These are phyloP conservation scores for Amphiprion ocellaris DNA, from an alignment of 2,113 vertebrate species.

Conservation along the genomic window DNA sequence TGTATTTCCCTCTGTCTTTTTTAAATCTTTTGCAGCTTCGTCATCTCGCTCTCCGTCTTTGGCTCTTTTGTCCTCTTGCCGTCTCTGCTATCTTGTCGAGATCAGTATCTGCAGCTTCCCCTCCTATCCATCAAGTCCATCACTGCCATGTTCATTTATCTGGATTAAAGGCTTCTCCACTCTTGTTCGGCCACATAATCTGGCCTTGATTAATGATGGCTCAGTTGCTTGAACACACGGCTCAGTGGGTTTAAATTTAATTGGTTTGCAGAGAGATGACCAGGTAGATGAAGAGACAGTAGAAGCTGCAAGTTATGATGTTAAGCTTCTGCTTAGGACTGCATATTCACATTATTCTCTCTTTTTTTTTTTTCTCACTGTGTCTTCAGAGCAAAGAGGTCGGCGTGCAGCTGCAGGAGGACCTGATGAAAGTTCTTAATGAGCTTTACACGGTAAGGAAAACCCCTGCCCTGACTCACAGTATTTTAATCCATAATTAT, in stretches of 20 bases:
- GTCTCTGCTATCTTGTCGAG: constrained; percentile 16
- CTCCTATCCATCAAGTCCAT: constrained; percentile 54
- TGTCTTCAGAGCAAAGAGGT: constrained; percentile 96
- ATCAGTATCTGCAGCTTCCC: constrained; percentile 43
- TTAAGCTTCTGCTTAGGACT: constrained; percentile 1
- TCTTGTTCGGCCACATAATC: constrained; percentile 26
- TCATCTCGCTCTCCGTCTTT: constrained; percentile 24
- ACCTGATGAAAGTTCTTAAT: constrained; percentile 97
- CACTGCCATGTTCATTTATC: constrained; percentile 47
- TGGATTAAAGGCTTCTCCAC: constrained; percentile 28
- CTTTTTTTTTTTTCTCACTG: constrained; percentile 32
- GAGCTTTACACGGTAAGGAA: constrained; percentile 95
- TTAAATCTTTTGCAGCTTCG: constrained; percentile 8
- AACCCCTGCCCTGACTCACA: not conserved
- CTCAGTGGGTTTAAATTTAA: constrained; percentile 18
- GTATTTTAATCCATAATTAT: not conserved
- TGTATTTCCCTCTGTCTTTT: constrained; percentile 24
- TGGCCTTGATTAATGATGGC: constrained; percentile 44
- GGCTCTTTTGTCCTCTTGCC: constrained; percentile 12
- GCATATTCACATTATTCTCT: constrained; percentile 12
- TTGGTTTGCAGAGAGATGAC: constrained; percentile 1
- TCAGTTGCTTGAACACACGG: constrained; percentile 22
- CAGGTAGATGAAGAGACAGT: not conserved
- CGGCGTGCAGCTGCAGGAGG: constrained; percentile 95
- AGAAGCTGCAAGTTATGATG: not conserved